phyloP scores from a whole-genome alignment of 2,113 vertebrate species.

The Aegotheles bennettii region DNA sequence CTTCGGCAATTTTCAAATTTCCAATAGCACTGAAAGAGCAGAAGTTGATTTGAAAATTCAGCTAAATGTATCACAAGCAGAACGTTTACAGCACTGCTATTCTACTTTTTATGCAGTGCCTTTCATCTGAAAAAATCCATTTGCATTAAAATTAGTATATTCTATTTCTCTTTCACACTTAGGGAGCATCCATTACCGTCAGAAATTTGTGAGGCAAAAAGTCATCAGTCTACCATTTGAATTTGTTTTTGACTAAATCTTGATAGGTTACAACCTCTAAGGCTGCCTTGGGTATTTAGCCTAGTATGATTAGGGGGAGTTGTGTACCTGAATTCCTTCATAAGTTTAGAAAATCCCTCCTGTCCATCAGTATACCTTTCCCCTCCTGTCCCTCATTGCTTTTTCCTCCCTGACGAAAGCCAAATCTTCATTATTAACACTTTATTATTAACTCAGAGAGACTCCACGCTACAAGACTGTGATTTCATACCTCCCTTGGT shows the following conservation, averaged over 20 bases:
- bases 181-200: background rate
- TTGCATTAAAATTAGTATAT: background rate
- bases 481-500: background rate
- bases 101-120: background rate
- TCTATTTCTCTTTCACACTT: background rate
- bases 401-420: background rate
- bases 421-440: background rate
- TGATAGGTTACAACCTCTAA: background rate
- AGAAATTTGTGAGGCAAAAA: background rate
- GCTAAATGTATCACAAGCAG: background rate
- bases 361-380: background rate
- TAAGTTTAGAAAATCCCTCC: background rate
- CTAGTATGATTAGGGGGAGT: background rate
- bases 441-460: background rate
- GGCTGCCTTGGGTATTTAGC: background rate
- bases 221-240: background rate
- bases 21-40: conserved; percentile 44
- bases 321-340: background rate
- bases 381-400: background rate
- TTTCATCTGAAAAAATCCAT: background rate
- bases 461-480: background rate
- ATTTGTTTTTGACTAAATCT: background rate
- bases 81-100: background rate
- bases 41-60: background rate
- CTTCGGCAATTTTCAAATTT: conserved; percentile 59